phyloP scores from a whole-genome alignment of 2,113 vertebrate species.

The Rhinopomastus cyanomelas region DNA sequence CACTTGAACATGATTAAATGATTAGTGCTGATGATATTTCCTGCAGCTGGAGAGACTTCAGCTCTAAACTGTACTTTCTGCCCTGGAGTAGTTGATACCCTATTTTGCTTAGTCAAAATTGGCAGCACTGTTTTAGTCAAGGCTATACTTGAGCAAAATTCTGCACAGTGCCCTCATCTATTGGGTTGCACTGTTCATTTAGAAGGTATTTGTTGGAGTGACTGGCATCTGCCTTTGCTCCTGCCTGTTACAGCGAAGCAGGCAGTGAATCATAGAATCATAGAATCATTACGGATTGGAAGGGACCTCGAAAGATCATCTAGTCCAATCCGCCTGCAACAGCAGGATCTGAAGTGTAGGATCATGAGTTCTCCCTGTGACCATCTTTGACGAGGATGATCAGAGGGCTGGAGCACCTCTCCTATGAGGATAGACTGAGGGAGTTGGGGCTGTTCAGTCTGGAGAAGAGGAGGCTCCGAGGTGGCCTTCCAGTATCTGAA shows the following conservation, averaged over 20 bases:
- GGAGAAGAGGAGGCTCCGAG: too few species aligned
- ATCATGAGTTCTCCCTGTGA: not conserved
- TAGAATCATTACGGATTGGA: too few species aligned
- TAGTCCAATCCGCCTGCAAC: too few species aligned
- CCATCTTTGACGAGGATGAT: too few species aligned
- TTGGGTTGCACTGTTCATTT: not conserved
- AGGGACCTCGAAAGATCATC: too few species aligned
- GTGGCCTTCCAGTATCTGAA: too few species aligned
- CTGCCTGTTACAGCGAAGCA: not conserved
- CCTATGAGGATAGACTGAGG: too few species aligned
- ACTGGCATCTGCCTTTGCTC: not conserved
- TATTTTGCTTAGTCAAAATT: constrained; percentile 10
- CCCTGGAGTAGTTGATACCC: not conserved
- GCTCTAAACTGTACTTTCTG: constrained; percentile 3
- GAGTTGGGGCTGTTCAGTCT: too few species aligned
- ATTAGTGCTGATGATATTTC: constrained; percentile 10
- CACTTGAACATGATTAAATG: not conserved
- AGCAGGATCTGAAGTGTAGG: not conserved
- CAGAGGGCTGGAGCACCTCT: too few species aligned
- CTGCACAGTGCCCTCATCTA: not conserved
- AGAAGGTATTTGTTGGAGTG: not conserved
- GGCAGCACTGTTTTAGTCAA: not conserved
- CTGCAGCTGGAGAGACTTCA: not conserved
- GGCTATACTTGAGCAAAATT: not conserved
- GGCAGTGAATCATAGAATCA: too few species aligned